phyloP scores from a whole-genome alignment of 2,888 invertebrate genomes.

The Melanotus villosus region DNA sequence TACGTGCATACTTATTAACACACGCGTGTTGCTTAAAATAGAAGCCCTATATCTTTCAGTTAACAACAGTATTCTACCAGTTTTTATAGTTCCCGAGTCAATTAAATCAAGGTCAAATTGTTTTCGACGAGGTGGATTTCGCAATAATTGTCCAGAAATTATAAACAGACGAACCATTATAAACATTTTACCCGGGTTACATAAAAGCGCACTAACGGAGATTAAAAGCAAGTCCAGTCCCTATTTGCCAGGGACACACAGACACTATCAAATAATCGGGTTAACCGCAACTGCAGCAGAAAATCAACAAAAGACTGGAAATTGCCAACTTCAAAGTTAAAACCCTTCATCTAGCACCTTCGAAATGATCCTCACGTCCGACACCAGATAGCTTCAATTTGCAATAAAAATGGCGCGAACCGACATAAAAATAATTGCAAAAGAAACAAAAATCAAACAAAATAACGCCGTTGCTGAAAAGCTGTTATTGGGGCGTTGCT shows the following conservation, averaged over 20 bases:
- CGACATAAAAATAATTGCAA: conserved; percentile 26
- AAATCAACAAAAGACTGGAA: conserved; percentile 40
- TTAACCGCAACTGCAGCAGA: conserved; percentile 32
- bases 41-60: neutral
- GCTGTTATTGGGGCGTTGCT: neutral
- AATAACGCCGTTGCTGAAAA: conserved; percentile 8
- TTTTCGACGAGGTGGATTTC: conserved; percentile 1
- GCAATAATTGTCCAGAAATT: conserved; percentile 6
- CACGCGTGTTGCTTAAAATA: neutral
- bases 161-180: conserved; percentile 9
- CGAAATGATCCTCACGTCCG: conserved; percentile 41
- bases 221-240: conserved; percentile 19
- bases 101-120: neutral
- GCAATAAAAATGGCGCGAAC: conserved; percentile 39
- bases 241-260: conserved; percentile 15
- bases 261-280: conserved; percentile 27
- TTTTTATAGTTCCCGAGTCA: neutral
- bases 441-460: conserved; percentile 21
- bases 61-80: neutral
- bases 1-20: neutral
- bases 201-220: conserved; percentile 1
- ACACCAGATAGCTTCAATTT: conserved; percentile 39
- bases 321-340: conserved; percentile 36
- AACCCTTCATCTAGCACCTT: conserved; percentile 27
- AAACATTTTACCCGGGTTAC: conserved; percentile 8